Conservation (phyloP, 2,888 invertebrate genomes). For the Trichogramma evanescens region DNA sequence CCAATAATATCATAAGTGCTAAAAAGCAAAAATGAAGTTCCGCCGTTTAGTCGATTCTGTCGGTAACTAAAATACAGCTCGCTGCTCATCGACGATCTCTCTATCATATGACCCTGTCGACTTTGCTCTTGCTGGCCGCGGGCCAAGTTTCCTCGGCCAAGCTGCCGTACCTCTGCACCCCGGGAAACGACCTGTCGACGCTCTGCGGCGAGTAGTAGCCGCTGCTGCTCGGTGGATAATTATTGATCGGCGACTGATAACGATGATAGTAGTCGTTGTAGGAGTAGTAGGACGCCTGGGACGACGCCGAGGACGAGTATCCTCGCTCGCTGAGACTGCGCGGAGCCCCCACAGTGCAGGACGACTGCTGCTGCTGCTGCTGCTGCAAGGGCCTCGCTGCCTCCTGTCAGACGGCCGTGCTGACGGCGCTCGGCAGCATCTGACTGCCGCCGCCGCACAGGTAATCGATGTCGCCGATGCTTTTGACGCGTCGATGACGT, state of each 20-base stretch:
- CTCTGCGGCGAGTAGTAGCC: conserved; percentile 45
- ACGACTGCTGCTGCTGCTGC: conserved; percentile 8
- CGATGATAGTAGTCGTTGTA: conserved; percentile 35
- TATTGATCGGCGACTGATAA: conserved; percentile 30
- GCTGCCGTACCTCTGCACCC: conserved; percentile 43
- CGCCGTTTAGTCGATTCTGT: background rate
- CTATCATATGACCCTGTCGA: conserved; percentile 24
- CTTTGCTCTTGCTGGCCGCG: conserved; percentile 28
- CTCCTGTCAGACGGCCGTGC: conserved; percentile 46
- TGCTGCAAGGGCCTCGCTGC: conserved; percentile 35
- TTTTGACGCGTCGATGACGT: conserved; percentile 62
- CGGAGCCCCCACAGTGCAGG: conserved; percentile 40
- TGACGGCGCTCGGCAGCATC: conserved; percentile 29
- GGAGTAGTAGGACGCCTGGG: conserved; percentile 24
- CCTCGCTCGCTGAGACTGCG: conserved; percentile 45
- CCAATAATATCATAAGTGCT: no score
- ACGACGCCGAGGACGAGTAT: conserved; percentile 38
- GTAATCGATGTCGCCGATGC: conserved; percentile 67
- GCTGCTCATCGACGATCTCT: conserved; percentile 28
- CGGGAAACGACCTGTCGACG: conserved; percentile 38
- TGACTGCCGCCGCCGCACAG: conserved; percentile 32
- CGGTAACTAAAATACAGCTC: conserved; percentile 13
- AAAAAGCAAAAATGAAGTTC: no score
- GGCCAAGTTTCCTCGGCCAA: conserved; percentile 43
- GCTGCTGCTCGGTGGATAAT: conserved; percentile 36